Percentiles rank a stretch among this genome's conserved stretches.
These are phyloP conservation scores for Coturnix japonica DNA, from an alignment of 2,113 vertebrate species.

Conservation along the genomic window DNA sequence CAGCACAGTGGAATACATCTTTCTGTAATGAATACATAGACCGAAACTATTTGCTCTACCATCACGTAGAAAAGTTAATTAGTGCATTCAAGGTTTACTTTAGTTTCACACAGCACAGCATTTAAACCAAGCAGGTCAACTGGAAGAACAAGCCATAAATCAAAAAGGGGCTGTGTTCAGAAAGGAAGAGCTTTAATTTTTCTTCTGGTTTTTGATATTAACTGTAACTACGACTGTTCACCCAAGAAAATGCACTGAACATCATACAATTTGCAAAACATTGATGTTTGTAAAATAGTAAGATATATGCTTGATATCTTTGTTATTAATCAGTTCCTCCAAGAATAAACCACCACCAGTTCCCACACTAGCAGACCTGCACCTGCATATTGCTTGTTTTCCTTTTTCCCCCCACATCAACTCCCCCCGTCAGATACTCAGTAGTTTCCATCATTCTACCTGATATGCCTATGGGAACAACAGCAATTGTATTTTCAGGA, in stretches of 20 bases:
- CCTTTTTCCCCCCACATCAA: neutral
- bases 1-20: neutral
- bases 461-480: neutral
- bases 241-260: neutral
- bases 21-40: neutral
- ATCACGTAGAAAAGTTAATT: slow-evolving; percentile 26
- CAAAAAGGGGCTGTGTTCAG: neutral
- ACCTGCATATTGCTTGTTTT: neutral
- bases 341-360: slow-evolving; percentile 15
- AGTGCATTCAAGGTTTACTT: slow-evolving; percentile 40
- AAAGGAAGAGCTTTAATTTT: neutral
- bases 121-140: slow-evolving; percentile 45
- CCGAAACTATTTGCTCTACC: slow-evolving; percentile 16
- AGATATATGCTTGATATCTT: neutral
- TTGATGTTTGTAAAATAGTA: neutral
- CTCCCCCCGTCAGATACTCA: neutral
- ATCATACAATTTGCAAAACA: neutral
- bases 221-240: neutral
- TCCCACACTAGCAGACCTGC: neutral
- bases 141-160: slow-evolving; percentile 48
- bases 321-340: neutral
- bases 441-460: neutral
- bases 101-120: slow-evolving; percentile 39
- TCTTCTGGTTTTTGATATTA: neutral
- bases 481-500: neutral